A percentile compares a stretch with the other conserved stretches of the same genome.
These are phyloP conservation scores for Sylvicola cinctus DNA, from an alignment of 2,888 invertebrate genomes.

Conservation along the genomic window DNA sequence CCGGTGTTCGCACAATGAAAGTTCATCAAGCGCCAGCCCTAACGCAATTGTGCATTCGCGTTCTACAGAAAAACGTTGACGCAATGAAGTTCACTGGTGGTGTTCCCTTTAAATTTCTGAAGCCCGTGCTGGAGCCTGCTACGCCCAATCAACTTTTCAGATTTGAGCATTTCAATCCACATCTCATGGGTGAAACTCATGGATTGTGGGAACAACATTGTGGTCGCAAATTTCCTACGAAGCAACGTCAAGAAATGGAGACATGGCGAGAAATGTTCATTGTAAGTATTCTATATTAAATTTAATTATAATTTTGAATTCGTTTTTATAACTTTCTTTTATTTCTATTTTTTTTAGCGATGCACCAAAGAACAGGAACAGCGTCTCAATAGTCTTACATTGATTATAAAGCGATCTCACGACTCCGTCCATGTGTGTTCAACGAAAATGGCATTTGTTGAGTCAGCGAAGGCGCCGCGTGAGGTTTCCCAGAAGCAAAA, in stretches of 20 bases:
- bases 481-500: constrained; percentile 57
- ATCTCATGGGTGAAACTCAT: constrained; percentile 79
- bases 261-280: constrained; percentile 80
- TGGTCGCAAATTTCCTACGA: constrained; percentile 51
- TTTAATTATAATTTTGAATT: neutral
- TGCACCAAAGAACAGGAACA: constrained; percentile 71
- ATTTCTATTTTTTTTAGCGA: constrained; percentile 30
- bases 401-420: constrained; percentile 60
- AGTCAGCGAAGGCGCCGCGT: constrained; percentile 79
- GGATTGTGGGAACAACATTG: constrained; percentile 75
- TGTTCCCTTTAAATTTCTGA: constrained; percentile 73
- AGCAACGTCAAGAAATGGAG: constrained; percentile 62
- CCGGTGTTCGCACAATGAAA: constrained; percentile 47
- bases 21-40: constrained; percentile 44
- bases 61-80: constrained; percentile 58
- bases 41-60: constrained; percentile 63
- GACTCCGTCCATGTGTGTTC: constrained; percentile 62
- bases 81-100: constrained; percentile 83
- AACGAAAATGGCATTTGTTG: constrained; percentile 80
- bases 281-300: constrained; percentile 28
- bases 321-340: constrained; percentile 3
- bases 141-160: constrained; percentile 62
- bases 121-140: constrained; percentile 75
- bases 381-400: constrained; percentile 57
- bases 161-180: constrained; percentile 79